A percentile compares a stretch with the other conserved stretches of the same genome.
These are phyloP conservation scores for Cynaeus angustus DNA, from an alignment of 2,888 invertebrate genomes.

Conservation along the genomic window DNA sequence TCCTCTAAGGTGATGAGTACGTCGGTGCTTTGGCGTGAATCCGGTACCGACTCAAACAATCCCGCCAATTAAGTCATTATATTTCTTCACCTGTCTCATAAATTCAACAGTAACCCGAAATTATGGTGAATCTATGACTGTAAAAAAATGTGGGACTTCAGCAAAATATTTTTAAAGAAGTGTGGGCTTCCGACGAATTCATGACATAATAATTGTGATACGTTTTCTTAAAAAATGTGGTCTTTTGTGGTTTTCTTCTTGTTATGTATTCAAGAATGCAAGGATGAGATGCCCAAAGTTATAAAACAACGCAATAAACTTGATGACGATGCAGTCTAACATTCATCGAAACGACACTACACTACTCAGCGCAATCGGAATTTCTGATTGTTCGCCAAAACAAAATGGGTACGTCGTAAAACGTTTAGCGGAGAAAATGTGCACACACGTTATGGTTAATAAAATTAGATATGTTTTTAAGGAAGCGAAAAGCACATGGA, in stretches of 20 bases:
- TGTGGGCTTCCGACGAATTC: constrained; percentile 34
- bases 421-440: too few relatives aligned
- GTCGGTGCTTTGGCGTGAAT: constrained; percentile 41
- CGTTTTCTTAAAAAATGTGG: neutral
- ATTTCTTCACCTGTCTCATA: constrained; percentile 63
- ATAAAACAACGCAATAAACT: neutral
- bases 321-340: neutral
- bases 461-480: too few relatives aligned
- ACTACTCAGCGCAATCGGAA: neutral
- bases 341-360: neutral
- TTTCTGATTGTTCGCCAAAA: neutral
- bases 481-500: too few relatives aligned
- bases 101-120: constrained; percentile 58
- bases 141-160: constrained; percentile 31
- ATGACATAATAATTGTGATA: constrained; percentile 9
- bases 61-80: constrained; percentile 62
- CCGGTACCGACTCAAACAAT: constrained; percentile 39
- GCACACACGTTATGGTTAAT: too few relatives aligned
- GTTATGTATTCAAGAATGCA: constrained; percentile 4
- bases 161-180: constrained; percentile 29
- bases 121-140: constrained; percentile 51
- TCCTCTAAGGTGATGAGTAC: constrained; percentile 39
- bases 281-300: neutral
- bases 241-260: neutral
- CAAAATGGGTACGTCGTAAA: too few relatives aligned